Evolutionary conservation across 1,140 invertebrate genomes (phyloP), one percentile per base, ranked within the genome.

Genomic region (Lycorma delicatula): DNA sequence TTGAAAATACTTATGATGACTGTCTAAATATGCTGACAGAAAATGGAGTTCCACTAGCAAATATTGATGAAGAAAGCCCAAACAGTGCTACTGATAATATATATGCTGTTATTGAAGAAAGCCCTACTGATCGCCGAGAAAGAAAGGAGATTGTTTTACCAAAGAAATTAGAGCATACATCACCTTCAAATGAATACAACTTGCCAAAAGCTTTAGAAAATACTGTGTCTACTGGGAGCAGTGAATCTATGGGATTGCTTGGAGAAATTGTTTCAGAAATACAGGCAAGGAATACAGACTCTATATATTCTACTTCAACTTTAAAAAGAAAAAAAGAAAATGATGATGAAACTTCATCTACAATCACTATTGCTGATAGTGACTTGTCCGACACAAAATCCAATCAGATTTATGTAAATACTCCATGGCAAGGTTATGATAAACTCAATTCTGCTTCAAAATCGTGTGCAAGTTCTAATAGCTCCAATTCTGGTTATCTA

Each of bases 251-350:
- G 71, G 86, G 86, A 1, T 69, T 92, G 7, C 67, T 92, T 0
- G 85, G 85, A 3, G 89, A 92, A 70, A 91, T 91, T 49, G 89
- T 92, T 0, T 85, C 82, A 11, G 89, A 91, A 71, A 90, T 93
- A 50, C 86, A 90, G 62, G 86, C 85, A 60, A 74, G 87, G 16
- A 90, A 91, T 67, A 82, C 85, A 13, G 87, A 91, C 60, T 91
- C 88, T 0, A 90, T 93, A 54, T 93, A 93, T 66, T 89, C 87
- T 0, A 82, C 83, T 0, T 81, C 83, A 0, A 85, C 82, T 0
- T 62, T 86, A 1, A 72, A 75, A 5, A 75, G 78, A 57, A 85
- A 85, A 62, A 82, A 81, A 64, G 77, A 74, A 58, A 70, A 74
- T 57, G 68, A 75, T 55, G 70, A 68, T 31, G 60, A 64, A 22